These are phyloP conservation scores for Teleopsis dalmanni DNA, from an alignment of 1,140 invertebrate genomes.

Conservation along the genomic window DNA sequence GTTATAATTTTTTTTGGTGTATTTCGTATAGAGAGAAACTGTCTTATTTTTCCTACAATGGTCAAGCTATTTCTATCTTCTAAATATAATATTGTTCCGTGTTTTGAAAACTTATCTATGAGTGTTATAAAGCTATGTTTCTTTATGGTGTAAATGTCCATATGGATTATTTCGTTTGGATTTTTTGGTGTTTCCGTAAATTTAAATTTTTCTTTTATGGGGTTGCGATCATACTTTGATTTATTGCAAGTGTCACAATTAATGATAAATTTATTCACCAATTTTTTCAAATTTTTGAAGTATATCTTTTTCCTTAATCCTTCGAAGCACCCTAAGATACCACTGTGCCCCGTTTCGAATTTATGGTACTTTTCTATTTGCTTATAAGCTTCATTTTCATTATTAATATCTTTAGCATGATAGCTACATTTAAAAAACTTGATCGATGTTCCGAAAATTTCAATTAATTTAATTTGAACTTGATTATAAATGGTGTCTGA, in stretches of 20 bases:
- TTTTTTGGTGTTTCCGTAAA: background rate
- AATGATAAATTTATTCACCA: background rate
- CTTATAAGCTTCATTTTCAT: no score
- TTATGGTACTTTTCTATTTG: no score
- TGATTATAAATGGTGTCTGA: no score
- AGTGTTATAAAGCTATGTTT: background rate
- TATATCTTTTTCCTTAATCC: background rate
- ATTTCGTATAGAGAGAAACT: background rate
- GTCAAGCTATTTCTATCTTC: background rate
- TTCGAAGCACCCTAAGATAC: no score
- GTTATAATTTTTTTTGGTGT: background rate
- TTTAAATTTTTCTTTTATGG: background rate
- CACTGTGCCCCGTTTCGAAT: no score
- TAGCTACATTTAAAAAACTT: no score
- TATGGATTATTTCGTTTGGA: background rate
- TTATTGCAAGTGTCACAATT: background rate
- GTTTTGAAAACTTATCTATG: background rate
- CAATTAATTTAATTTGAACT: no score
- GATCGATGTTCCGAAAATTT: no score
- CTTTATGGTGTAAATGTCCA: background rate
- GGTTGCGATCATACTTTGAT: background rate
- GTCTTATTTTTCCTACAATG: background rate
- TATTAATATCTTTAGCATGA: no score
- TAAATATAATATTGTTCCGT: background rate
- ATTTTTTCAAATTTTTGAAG: background rate